These are phyloP conservation scores for Crotophaga sulcirostris DNA, from an alignment of 2,113 vertebrate genomes.

Conservation along the genomic window DNA sequence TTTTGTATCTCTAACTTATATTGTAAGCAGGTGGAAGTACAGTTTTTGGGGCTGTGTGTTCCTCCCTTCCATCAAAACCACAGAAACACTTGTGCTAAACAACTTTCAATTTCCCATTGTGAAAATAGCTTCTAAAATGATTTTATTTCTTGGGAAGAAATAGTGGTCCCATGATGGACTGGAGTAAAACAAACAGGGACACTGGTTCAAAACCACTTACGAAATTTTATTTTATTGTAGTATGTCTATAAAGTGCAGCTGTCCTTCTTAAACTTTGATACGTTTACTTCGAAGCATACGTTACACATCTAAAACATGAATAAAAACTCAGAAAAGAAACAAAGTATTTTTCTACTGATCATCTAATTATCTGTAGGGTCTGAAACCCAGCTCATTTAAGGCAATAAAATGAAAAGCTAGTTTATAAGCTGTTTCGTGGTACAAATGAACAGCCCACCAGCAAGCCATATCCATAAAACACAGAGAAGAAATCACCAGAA, in stretches of 20 bases:
- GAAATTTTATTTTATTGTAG: neutral
- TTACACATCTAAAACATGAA: neutral
- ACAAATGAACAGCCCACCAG: neutral
- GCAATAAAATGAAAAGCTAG: conserved; percentile 8
- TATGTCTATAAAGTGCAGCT: neutral
- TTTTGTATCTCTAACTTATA: neutral
- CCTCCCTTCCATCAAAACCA: neutral
- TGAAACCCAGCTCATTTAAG: neutral
- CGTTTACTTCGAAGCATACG: neutral
- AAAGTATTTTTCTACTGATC: neutral
- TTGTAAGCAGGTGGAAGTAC: neutral
- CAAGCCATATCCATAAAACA: neutral
- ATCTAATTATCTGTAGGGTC: neutral
- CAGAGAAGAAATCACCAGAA: neutral
- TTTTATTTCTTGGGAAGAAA: neutral
- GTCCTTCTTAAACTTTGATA: neutral
- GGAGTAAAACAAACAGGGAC: neutral
- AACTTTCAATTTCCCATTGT: neutral
- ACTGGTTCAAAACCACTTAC: neutral
- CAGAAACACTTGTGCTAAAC: neutral
- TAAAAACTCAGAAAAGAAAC: neutral
- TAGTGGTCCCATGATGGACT: neutral
- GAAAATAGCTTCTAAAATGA: neutral
- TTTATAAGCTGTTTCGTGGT: conserved; percentile 7
- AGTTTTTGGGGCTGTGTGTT: neutral